phyloP scores from a whole-genome alignment of 2,113 vertebrate genomes.

The Ranitomeya variabilis region DNA sequence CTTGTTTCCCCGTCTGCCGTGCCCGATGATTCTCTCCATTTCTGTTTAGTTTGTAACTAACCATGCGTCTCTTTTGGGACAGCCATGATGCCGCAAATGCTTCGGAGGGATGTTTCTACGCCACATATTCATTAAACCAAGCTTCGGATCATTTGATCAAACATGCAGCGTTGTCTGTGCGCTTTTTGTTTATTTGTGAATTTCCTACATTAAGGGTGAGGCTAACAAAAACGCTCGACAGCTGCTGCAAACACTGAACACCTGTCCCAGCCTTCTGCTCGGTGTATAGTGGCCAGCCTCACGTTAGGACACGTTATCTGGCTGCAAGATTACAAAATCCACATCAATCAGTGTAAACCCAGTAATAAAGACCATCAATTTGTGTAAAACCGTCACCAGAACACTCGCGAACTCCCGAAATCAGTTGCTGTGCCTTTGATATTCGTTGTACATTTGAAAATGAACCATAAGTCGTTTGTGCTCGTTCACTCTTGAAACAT shows the following conservation, averaged over 20 bases:
- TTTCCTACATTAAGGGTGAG: constrained; percentile 27
- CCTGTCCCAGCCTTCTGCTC: constrained; percentile 40
- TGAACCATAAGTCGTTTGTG: not conserved
- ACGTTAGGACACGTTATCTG: constrained; percentile 22
- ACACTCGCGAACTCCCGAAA: not conserved
- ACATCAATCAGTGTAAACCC: constrained; percentile 33
- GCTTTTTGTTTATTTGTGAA: constrained; percentile 29
- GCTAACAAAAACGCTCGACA: constrained; percentile 25
- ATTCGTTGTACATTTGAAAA: not conserved
- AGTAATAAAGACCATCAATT: not conserved
- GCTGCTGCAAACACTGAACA: constrained; percentile 49
- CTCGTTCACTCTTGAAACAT: not conserved
- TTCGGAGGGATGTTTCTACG: not conserved
- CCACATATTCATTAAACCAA: constrained; percentile 16
- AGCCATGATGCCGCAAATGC: not conserved
- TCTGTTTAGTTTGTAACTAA: not conserved
- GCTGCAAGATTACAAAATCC: constrained; percentile 20
- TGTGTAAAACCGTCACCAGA: not conserved
- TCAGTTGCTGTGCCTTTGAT: not conserved
- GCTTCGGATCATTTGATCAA: constrained; percentile 4
- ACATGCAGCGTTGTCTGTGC: constrained; percentile 51
- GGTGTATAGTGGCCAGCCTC: constrained; percentile 18
- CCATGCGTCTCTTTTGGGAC: not conserved
- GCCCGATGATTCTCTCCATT: not conserved
- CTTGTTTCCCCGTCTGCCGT: not conserved